These are phyloP conservation scores for Operophtera brumata DNA, from an alignment of 2,888 invertebrate genomes.

Conservation along the genomic window DNA sequence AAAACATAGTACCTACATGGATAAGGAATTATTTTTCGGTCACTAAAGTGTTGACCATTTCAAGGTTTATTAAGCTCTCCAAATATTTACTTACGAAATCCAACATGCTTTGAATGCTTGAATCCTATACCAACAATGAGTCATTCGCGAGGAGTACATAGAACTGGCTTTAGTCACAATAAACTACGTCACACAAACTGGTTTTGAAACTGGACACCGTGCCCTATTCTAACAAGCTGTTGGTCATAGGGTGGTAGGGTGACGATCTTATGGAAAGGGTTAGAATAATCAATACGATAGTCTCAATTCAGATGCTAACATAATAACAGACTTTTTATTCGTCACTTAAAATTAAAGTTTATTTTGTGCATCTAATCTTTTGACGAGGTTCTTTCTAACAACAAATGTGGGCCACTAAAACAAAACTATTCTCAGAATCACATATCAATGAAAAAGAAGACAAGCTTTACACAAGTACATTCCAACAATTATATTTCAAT, in stretches of 20 bases:
- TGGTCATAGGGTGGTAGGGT: slow-evolving; percentile 32
- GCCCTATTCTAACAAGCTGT: slow-evolving; percentile 30
- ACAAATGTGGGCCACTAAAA: no score
- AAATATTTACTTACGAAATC: slow-evolving; percentile 30
- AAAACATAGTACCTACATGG: no score
- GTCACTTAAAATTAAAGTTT: no score
- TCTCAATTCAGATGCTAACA: no score
- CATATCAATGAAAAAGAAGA: no score
- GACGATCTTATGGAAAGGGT: slow-evolving; percentile 32
- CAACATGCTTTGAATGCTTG: slow-evolving; percentile 23
- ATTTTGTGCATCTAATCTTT: no score
- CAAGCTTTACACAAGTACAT: background rate
- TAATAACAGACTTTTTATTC: no score
- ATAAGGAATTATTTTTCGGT: background rate
- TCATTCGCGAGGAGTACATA: slow-evolving; percentile 21
- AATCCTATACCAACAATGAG: slow-evolving; percentile 25
- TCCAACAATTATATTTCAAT: background rate
- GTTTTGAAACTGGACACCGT: slow-evolving; percentile 30
- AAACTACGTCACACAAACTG: slow-evolving; percentile 28
- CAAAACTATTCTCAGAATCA: no score
- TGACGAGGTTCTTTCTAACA: no score
- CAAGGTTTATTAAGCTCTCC: slow-evolving; percentile 8
- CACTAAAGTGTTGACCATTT: slow-evolving; percentile 4
- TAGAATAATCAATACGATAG: slow-evolving; percentile 39
- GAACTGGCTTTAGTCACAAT: slow-evolving; percentile 7